Conservation (phyloP, 2,113 vertebrate genomes). For the Aplodontia rufa region DNA sequence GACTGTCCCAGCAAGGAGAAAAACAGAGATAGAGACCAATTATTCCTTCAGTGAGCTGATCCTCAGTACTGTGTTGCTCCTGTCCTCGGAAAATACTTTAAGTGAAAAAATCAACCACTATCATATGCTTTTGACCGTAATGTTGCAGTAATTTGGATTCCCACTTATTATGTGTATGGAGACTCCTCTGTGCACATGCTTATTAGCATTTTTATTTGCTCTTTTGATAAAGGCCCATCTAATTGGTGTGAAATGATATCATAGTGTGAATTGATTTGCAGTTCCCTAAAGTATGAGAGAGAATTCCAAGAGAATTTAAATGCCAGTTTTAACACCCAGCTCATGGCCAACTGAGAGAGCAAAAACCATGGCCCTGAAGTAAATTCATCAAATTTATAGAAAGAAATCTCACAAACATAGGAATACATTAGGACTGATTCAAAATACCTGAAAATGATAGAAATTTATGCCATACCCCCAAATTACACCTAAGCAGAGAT, state of each 20-base stretch:
- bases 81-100: not conserved
- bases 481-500: not conserved
- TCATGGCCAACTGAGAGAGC: not conserved
- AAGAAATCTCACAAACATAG: not conserved
- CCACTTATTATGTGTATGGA: not conserved
- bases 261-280: not conserved
- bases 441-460: not conserved
- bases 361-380: not conserved
- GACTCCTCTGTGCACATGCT: not conserved
- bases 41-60: not conserved
- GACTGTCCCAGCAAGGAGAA: not conserved
- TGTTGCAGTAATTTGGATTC: not conserved
- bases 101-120: not conserved
- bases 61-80: not conserved
- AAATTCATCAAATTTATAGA: not conserved
- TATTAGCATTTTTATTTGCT: not conserved
- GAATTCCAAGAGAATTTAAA: not conserved
- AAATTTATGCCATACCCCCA: not conserved
- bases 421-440: not conserved
- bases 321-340: not conserved
- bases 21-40: not conserved
- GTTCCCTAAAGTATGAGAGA: not conserved
- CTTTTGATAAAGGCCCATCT: not conserved
- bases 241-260: not conserved
- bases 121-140: not conserved